phyloP scores from a whole-genome alignment of 2,113 vertebrate species.

The Petroica traversi region DNA sequence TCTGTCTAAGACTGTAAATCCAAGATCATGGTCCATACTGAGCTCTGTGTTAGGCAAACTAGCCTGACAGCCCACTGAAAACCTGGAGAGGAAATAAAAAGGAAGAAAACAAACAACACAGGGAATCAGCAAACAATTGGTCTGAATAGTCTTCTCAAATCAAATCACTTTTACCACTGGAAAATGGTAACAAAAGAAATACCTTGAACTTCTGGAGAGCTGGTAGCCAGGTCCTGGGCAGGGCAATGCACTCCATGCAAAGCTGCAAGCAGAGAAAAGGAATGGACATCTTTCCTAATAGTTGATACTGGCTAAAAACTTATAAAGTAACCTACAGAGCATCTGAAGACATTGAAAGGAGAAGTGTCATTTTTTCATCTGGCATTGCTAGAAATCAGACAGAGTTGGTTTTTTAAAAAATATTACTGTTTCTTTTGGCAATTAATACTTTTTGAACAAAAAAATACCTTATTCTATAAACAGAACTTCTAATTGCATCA shows the following conservation, averaged over 20 bases:
- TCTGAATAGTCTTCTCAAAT: not conserved
- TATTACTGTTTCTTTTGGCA: not conserved
- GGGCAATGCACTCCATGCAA: not conserved
- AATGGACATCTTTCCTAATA: not conserved
- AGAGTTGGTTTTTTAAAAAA: not conserved
- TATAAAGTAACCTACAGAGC: not conserved
- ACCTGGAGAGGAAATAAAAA: not conserved
- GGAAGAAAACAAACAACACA: not conserved
- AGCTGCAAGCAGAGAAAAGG: not conserved
- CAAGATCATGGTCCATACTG: not conserved
- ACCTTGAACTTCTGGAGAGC: not conserved
- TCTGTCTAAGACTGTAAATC: not conserved
- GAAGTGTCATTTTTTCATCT: not conserved
- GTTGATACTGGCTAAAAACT: not conserved
- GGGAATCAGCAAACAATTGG: not conserved
- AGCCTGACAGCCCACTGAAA: not conserved
- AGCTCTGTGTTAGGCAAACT: not conserved
- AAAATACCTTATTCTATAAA: not conserved
- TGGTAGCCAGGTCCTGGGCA: not conserved
- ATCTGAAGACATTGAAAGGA: not conserved
- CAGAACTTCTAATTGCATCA: not conserved
- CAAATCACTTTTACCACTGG: not conserved
- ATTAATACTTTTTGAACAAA: not conserved
- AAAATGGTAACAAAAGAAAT: not conserved
- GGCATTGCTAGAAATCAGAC: not conserved